A percentile compares a stretch with the other conserved stretches of the same genome.
Conservation (phyloP, 2,797 vertebrate species). For the Valencia hispanica region DNA sequence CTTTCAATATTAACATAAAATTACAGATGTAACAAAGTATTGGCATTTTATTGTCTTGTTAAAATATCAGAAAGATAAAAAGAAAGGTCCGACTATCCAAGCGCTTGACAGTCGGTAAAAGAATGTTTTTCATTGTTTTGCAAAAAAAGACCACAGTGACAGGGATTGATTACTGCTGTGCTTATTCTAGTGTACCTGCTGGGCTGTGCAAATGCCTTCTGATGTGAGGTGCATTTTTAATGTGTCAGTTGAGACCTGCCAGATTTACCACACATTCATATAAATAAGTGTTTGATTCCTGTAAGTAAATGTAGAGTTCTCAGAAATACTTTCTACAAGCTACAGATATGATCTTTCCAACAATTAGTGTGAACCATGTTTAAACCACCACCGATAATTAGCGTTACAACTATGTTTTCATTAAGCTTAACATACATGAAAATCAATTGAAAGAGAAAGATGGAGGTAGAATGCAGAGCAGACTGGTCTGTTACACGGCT, state of each 20-base stretch:
- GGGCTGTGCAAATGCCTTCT: constrained; percentile 74
- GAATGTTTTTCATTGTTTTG: constrained; percentile 53
- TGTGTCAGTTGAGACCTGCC: constrained; percentile 57
- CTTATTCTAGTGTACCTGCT: constrained; percentile 59
- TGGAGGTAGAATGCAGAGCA: too few relatives aligned
- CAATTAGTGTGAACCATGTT: neutral
- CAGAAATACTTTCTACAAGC: neutral
- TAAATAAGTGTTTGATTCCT: neutral
- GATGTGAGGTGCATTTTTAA: constrained; percentile 69
- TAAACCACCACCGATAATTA: neutral
- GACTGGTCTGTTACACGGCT: too few relatives aligned
- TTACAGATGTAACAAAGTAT: neutral
- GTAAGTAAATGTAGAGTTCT: neutral
- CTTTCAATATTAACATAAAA: neutral
- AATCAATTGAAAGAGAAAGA: too few relatives aligned
- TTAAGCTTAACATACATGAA: neutral
- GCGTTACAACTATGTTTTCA: neutral
- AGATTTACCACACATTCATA: constrained; percentile 32
- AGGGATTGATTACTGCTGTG: constrained; percentile 65
- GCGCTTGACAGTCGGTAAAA: constrained; percentile 19
- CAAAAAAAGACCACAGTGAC: constrained; percentile 52
- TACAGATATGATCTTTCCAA: neutral
- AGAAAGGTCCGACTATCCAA: neutral
- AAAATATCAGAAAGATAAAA: neutral
- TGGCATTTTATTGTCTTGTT: neutral